Evolutionary conservation across 1,140 invertebrate genomes (phyloP), one percentile per base, ranked within the genome.

Genomic region (Archegozetes longisetosus): DNA sequence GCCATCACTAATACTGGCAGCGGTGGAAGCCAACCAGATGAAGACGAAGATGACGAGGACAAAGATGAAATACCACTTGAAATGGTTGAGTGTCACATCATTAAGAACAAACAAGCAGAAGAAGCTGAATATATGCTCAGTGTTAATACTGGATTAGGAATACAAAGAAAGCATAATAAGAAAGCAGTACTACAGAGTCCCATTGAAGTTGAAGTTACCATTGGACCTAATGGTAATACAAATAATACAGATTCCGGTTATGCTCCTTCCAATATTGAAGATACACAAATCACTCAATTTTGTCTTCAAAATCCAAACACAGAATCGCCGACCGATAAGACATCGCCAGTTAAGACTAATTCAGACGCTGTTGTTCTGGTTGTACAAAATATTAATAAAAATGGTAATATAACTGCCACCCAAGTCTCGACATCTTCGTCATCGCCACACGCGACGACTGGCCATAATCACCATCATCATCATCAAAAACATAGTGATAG

Each of bases 231-330:
- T 40, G 32, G 32, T 40, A 40, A 40, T 40, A 84, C 85, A 69
- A 83, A 83, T 61, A 85, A 85, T 75, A 84, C 84, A 70, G 84
- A 86, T 71, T 84, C 82, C 46, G 83, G 84, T 49, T 85, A 85
- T 72, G 83, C 80, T 22, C 77, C 82, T 61, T 84, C 80, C 66
- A 80, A 80, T 68, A 50, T 70, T 4, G 69, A 70, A 22, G 69
- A 70, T 32, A 56, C 32, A 40, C 6, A 9, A 9, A 9, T 40
- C 6, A 9, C 59, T 4, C 59, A 53, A n/a, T 60, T 60, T 60
- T 60, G 51, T 28, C 25, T 60, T 26, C 9, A 49, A 23, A 60
- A 60, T 55, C 59, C 52, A 0, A 53, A 27, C 6, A 46, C 27
- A 3, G 52, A 60, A 14, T 0, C 22, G 14, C 29, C 52, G 1